phyloP scores from a whole-genome alignment of 2,888 invertebrate species.

The Lasioglossum marginatum region DNA sequence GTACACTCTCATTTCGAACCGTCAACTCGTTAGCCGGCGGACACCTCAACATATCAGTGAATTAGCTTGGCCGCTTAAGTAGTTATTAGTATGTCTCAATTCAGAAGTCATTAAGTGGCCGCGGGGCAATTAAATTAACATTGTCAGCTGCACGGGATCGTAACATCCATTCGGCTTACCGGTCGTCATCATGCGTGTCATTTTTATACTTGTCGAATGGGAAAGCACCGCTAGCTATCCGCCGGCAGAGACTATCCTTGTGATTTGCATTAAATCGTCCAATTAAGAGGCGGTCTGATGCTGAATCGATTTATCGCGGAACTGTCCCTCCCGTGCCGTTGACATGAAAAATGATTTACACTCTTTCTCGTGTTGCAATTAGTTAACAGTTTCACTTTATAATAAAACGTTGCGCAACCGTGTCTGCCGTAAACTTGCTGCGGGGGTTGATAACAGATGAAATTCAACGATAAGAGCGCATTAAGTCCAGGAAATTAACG shows the following conservation, averaged over 20 bases:
- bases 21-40: conserved; percentile 55
- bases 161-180: conserved; percentile 27
- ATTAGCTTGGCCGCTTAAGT: conserved; percentile 54
- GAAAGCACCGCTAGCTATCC: conserved; percentile 41
- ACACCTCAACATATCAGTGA: conserved; percentile 50
- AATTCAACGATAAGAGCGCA: neutral
- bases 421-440: neutral
- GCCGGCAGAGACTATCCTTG: conserved; percentile 22
- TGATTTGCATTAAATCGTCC: conserved; percentile 51
- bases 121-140: conserved; percentile 66
- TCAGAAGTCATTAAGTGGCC: conserved; percentile 44
- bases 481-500: neutral
- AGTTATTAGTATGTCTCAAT: conserved; percentile 69
- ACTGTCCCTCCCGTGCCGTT: neutral
- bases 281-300: conserved; percentile 37
- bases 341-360: neutral
- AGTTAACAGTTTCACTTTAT: conserved; percentile 1
- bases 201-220: conserved; percentile 48
- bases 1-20: conserved; percentile 37
- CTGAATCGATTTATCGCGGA: conserved; percentile 16
- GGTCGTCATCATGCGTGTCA: conserved; percentile 37
- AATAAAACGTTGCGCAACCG: neutral
- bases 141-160: conserved; percentile 39
- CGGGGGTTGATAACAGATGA: neutral
- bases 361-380: neutral